A percentile compares a stretch with the other conserved stretches of the same genome.
These are phyloP conservation scores for Kryptolebias ocellatus DNA, from an alignment of 2,797 vertebrate species.

Conservation along the genomic window DNA sequence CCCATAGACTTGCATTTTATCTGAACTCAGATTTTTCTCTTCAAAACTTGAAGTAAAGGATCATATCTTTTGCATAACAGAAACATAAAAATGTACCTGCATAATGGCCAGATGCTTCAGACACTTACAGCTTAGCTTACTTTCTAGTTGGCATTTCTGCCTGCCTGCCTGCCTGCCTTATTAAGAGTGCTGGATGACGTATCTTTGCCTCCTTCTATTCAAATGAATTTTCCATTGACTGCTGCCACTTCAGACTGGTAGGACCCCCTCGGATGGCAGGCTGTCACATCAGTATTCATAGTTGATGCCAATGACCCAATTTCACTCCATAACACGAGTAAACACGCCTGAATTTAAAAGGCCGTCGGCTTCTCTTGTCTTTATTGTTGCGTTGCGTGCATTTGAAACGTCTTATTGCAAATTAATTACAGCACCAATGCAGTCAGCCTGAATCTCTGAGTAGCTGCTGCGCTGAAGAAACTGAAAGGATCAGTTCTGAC, in stretches of 20 bases:
- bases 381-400: not conserved
- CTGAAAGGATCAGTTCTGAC: not conserved
- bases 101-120: too few relatives aligned
- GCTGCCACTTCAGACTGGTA: not conserved
- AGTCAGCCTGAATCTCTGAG: not conserved
- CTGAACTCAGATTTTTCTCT: too few relatives aligned
- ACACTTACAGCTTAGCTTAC: too few relatives aligned
- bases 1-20: too few relatives aligned
- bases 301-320: slow-evolving; percentile 5
- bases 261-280: not conserved
- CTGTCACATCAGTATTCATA: slow-evolving; percentile 7
- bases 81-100: too few relatives aligned
- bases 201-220: too few relatives aligned
- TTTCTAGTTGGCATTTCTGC: too few relatives aligned
- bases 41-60: too few relatives aligned
- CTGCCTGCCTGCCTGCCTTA: too few relatives aligned
- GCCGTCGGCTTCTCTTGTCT: not conserved
- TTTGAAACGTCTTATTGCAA: not conserved
- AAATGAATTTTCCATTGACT: not conserved
- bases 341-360: not conserved
- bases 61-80: too few relatives aligned
- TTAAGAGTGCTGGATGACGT: too few relatives aligned
- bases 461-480: not conserved
- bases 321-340: not conserved
- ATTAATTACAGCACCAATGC: not conserved